These are phyloP conservation scores for Harmothoe impar DNA, from an alignment of 2,888 invertebrate genomes.

Conservation along the genomic window DNA sequence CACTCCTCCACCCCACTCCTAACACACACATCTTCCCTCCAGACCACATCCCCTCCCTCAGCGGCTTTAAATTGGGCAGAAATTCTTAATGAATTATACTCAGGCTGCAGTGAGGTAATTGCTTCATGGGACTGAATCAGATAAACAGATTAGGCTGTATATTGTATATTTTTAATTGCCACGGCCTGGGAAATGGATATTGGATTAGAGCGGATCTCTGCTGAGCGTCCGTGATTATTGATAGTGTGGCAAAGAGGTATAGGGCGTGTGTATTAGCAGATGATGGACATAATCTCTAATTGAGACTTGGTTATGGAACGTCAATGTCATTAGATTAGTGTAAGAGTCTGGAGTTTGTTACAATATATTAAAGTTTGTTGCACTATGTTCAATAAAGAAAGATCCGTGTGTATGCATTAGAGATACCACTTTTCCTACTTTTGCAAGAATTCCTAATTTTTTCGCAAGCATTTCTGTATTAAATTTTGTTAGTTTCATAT, in stretches of 20 bases:
- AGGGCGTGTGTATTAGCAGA: background rate
- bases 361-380: too few relatives aligned
- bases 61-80: background rate
- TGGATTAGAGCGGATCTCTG: background rate
- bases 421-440: too few relatives aligned
- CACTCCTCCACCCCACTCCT: background rate
- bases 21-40: too few relatives aligned
- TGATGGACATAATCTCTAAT: background rate
- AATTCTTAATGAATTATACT: conserved; percentile 21
- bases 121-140: background rate
- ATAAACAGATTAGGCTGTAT: conserved; percentile 5
- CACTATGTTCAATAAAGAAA: too few relatives aligned
- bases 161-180: background rate
- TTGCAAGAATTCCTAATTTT: too few relatives aligned
- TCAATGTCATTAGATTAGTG: background rate
- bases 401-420: too few relatives aligned
- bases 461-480: too few relatives aligned
- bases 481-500: too few relatives aligned
- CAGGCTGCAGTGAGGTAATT: background rate
- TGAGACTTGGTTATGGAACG: background rate
- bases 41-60: too few relatives aligned
- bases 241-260: background rate
- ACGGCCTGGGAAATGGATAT: background rate
- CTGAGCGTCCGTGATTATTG: background rate
- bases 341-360: background rate